Evolutionary conservation across 2,888 invertebrate species (phyloP).

Genomic region (Cosmia pyralina): DNA sequence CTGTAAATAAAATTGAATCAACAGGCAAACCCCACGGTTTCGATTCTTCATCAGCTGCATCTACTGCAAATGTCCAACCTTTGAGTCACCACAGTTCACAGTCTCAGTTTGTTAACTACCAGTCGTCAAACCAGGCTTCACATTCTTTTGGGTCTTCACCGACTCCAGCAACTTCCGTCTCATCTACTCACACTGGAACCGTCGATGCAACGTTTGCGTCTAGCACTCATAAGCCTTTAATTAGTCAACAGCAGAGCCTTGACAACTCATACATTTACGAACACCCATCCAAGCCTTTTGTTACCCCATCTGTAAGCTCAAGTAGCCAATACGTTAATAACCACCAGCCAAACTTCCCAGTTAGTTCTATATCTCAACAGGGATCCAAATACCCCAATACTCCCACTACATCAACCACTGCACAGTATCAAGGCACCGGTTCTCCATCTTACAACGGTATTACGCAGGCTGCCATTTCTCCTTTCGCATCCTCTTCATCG

Average conservation of each 20-base stretch:
- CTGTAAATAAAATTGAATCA: conserved; percentile 15
- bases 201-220: conserved; percentile 17
- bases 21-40: not conserved
- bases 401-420: conserved; percentile 55
- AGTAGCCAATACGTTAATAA: conserved; percentile 29
- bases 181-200: conserved; percentile 13
- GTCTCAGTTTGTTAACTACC: conserved; percentile 10
- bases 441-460: conserved; percentile 65
- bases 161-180: not conserved
- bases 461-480: conserved; percentile 67
- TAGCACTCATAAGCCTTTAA: conserved; percentile 65
- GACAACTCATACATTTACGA: conserved; percentile 80
- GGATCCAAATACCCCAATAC: conserved; percentile 60
- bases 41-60: conserved; percentile 6
- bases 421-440: conserved; percentile 44
- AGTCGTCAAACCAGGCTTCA: conserved; percentile 13
- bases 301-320: conserved; percentile 52
- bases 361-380: conserved; percentile 52
- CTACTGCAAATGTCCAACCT: conserved; percentile 11
- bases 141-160: conserved; percentile 15
- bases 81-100: conserved; percentile 16
- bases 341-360: conserved; percentile 18
- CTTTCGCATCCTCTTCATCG: conserved; percentile 74
- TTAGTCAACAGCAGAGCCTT: conserved; percentile 67
- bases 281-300: conserved; percentile 77